phyloP scores from a whole-genome alignment of 2,113 vertebrate species.

The Epinephelus cyanopodus region DNA sequence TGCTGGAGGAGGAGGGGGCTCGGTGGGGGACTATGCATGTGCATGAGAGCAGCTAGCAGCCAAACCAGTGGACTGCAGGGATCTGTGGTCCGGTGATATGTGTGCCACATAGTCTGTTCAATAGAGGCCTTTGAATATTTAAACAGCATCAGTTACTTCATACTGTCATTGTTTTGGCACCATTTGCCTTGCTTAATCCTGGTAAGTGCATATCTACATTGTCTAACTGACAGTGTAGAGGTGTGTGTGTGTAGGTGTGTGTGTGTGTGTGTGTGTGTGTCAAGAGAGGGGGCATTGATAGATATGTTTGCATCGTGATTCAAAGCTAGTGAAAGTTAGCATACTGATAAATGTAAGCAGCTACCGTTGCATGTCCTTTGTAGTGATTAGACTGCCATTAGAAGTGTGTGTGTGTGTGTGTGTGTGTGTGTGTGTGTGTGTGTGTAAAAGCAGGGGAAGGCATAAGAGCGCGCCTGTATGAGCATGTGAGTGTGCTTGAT shows the following conservation, averaged over 20 bases:
- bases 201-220: constrained; percentile 73
- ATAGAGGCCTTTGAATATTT: constrained; percentile 84
- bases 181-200: constrained; percentile 80
- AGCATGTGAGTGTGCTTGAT: neutral
- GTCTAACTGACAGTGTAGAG: constrained; percentile 47
- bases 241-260: constrained; percentile 32
- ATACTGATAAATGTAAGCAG: neutral
- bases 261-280: constrained; percentile 21
- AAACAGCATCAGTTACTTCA: constrained; percentile 85
- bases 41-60: constrained; percentile 47
- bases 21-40: neutral
- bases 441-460: neutral
- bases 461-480: neutral
- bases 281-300: neutral
- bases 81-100: constrained; percentile 71
- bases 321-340: constrained; percentile 16
- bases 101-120: constrained; percentile 82
- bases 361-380: neutral
- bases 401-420: constrained; percentile 6
- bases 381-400: constrained; percentile 9
- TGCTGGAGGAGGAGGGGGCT: neutral
- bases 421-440: constrained; percentile 10
- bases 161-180: constrained; percentile 83
- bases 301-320: constrained; percentile 10
- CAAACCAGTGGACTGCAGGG: constrained; percentile 63